phyloP scores from a whole-genome alignment of 92 coral and sea anemone genomes.

The Zoanthus gigantus region DNA sequence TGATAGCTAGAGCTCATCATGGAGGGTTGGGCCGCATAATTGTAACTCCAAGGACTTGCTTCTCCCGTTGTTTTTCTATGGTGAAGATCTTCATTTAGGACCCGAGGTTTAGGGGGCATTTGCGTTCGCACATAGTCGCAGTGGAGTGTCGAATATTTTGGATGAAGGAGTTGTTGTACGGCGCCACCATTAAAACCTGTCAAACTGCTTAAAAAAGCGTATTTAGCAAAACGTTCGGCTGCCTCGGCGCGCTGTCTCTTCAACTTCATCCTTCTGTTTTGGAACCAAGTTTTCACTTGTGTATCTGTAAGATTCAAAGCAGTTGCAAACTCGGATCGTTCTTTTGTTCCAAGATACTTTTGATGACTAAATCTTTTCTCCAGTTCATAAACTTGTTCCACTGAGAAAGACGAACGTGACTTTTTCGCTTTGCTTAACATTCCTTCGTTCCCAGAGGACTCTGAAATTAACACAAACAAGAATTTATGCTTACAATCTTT shows the following conservation, averaged over 20 bases:
- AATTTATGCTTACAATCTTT: not conserved
- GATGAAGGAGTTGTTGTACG: slow-evolving; percentile 27
- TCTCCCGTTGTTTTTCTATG: slow-evolving; percentile 26
- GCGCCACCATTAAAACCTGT: slow-evolving; percentile 31
- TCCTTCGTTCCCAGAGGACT: slow-evolving; percentile 38
- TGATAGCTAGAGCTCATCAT: slow-evolving; percentile 11
- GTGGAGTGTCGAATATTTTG: slow-evolving; percentile 27
- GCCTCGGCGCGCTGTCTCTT: slow-evolving; percentile 57
- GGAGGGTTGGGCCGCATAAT: slow-evolving; percentile 16
- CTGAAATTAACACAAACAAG: slow-evolving; percentile 25
- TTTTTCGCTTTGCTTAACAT: slow-evolving; percentile 51
- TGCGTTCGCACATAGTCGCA: slow-evolving; percentile 27
- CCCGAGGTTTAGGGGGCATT: slow-evolving; percentile 27
- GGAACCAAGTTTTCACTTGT: slow-evolving; percentile 73
- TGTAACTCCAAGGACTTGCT: slow-evolving; percentile 9
- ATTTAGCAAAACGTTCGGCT: slow-evolving; percentile 45
- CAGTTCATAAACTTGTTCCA: slow-evolving; percentile 61
- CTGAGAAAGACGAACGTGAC: slow-evolving; percentile 66
- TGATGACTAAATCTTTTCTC: slow-evolving; percentile 65
- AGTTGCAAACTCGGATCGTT: slow-evolving; percentile 59
- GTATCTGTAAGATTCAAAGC: slow-evolving; percentile 61
- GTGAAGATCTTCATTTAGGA: slow-evolving; percentile 42
- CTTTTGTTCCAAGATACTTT: slow-evolving; percentile 67
- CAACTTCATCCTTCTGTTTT: slow-evolving; percentile 74
- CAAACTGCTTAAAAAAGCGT: slow-evolving; percentile 49